Evolutionary conservation across 1,140 invertebrate genomes (phyloP), one percentile per base, ranked within the genome.

Genomic region (Cydia splendana): DNA sequence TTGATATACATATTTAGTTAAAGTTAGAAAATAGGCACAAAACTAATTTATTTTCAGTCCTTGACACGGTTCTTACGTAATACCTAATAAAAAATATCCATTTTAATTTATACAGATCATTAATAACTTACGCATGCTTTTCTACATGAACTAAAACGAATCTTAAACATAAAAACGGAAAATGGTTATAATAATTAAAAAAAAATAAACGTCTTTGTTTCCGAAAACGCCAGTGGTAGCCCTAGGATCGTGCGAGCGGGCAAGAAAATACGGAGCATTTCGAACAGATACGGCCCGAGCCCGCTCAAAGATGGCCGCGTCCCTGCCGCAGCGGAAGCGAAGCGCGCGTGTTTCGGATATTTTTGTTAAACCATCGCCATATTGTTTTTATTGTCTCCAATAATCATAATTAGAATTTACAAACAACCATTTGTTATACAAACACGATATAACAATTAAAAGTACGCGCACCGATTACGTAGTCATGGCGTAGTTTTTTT

Each of bases 301-400:
- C 86, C 84, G 82, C 75, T 73, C 76, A 81, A 85, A 84, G 81
- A 84, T 85, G 89, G 88, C 82, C 80, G 88, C 80, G 87, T 85
- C 81, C 78, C 80, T 79, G 81, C 82, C 77, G 81, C 84, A 77
- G 67, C 77, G 78, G 53, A 77, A 79, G 79, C 76, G 77, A 75
- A 84, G 80, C 82, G 80, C 81, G 79, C 86, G 85, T 85, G 80
- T 86, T 88, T 86, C 85, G 79, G 85, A 85, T 87, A 89, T 86
- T 87, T 87, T 87, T 85, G 84, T 88, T 84, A 86, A 90, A 83
- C 82, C 81, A 80, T 80, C 87, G 90, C 90, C 90, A 91, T 91
- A 89, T 91, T 91, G 87, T 88, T 87, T 89, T 87, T 62, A 87
- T 88, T 89, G 83, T 88, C 79, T 75, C 78, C 82, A 65, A 86